These are phyloP conservation scores for Argyrosomus japonicus DNA, from an alignment of 2,113 vertebrate genomes.

Conservation along the genomic window DNA sequence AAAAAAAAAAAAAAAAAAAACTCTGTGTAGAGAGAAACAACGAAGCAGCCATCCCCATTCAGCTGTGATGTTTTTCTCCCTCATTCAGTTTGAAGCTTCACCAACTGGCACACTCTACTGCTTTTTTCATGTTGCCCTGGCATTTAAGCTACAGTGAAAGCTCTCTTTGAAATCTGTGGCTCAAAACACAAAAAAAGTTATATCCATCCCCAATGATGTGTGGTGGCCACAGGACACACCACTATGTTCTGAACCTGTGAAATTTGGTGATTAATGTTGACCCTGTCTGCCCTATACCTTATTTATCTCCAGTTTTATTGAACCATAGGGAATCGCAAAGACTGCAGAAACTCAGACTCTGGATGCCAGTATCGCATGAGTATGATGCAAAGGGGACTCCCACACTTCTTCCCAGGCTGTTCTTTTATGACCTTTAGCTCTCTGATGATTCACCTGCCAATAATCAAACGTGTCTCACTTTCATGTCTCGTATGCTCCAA, in stretches of 20 bases:
- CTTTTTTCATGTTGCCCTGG: conserved; percentile 75
- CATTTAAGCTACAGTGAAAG: conserved; percentile 72
- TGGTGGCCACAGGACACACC: conserved; percentile 43
- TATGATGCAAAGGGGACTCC: conserved; percentile 54
- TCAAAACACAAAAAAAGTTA: conserved; percentile 55
- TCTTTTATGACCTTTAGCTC: conserved; percentile 52
- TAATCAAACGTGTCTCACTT: conserved; percentile 63
- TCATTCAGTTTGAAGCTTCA: conserved; percentile 80
- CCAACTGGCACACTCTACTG: conserved; percentile 74
- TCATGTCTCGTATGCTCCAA: conserved; percentile 66
- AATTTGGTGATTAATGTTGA: conserved; percentile 73
- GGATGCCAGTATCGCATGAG: conserved; percentile 24
- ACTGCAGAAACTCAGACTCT: conserved; percentile 53
- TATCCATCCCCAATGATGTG: conserved; percentile 53
- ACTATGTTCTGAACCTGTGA: conserved; percentile 69
- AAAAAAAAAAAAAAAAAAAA: conserved; percentile 25
- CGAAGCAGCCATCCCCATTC: conserved; percentile 66
- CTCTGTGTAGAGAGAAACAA: conserved; percentile 59
- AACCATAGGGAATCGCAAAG: conserved; percentile 56
- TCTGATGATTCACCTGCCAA: conserved; percentile 72
- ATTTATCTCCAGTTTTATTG: conserved; percentile 72
- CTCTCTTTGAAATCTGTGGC: conserved; percentile 75
- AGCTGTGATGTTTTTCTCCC: conserved; percentile 75
- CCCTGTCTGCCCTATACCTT: conserved; percentile 55
- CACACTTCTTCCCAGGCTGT: conserved; percentile 18